Evolutionary conservation across 1,140 invertebrate species (phyloP).

Genomic region (Papilio xuthus): DNA sequence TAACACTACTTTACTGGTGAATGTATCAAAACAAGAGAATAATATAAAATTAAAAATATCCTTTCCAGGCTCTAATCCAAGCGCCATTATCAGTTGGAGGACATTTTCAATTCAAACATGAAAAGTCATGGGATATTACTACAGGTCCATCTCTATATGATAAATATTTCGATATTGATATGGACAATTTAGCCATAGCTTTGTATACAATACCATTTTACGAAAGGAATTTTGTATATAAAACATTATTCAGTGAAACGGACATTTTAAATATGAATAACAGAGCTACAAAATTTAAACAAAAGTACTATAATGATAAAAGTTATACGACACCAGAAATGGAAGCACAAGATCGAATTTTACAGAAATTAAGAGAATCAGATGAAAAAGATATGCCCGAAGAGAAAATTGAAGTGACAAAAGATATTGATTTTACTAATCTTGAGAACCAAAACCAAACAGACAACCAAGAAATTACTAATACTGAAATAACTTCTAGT

Average conservation of each 20-base stretch:
- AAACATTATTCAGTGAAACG: constrained; percentile 60
- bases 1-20: too few species aligned
- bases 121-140: constrained; percentile 75
- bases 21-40: too few species aligned
- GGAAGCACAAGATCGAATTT: constrained; percentile 60
- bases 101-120: constrained; percentile 81
- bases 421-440: constrained; percentile 39
- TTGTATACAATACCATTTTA: constrained; percentile 74
- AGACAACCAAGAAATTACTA: background rate
- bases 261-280: constrained; percentile 73
- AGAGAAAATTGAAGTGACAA: constrained; percentile 41
- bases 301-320: constrained; percentile 75
- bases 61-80: constrained; percentile 70
- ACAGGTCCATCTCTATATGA: constrained; percentile 67
- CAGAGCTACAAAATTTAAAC: constrained; percentile 71
- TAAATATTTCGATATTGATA: constrained; percentile 77
- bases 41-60: too few species aligned
- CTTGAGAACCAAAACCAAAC: background rate
- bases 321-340: constrained; percentile 64
- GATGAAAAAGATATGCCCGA: constrained; percentile 39
- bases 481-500: background rate
- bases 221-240: constrained; percentile 70
- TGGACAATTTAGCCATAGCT: constrained; percentile 64
- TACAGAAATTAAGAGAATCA: constrained; percentile 46
- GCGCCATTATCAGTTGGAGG: constrained; percentile 71